Evolutionary conservation across 2,888 invertebrate genomes (phyloP), one percentile per base, ranked within the genome.

Genomic region (Mamestra brassicae): DNA sequence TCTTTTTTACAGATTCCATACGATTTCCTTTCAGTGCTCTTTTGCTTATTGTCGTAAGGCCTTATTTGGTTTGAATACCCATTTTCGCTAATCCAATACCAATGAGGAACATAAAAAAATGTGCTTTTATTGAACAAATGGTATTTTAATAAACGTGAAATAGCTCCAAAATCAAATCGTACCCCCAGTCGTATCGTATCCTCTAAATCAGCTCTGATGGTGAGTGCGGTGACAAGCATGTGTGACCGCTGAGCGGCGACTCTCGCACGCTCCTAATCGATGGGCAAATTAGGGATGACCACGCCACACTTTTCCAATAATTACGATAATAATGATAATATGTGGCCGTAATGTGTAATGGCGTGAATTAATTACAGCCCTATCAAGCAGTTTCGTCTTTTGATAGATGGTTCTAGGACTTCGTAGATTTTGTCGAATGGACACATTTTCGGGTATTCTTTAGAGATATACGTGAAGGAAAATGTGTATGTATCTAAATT

Each of bases 221-320:
- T 58, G 78, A 81, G 83, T 88, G 81, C 79, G 87, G 85, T 86
- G 88, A 88, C 86, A 87, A 80, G 80, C 85, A 87, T 89, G 91
- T 92, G 93, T 91, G 92, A 91, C 89, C 90, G 81, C 77, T 67
- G 71, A 73, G 85, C 79, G 87, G 80, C 88, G 86, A 86, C 90
- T 90, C 94, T 95, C 95, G 94, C 95, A 95, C 95, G 96, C 90
- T 95, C 96, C 93, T 96, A 96, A 96, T 96, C 95, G 95, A 92
- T 91, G 80, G 87, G 89, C 89, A 92, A 94, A 95, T 96, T 96
- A 96, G 93, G 92, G 91, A 89, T 88, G 88, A 88, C 89, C 89
- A 80, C 88, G 87, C 87, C 88, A 89, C 86, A 92, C 93, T 92
- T 93, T 92, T 91, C 93, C 92, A 90, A 93, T 92, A 92, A 92